These are phyloP conservation scores for Ptychodera flava DNA, from an alignment of 35 echinoderm and acorn worm species.

Conservation along the genomic window DNA sequence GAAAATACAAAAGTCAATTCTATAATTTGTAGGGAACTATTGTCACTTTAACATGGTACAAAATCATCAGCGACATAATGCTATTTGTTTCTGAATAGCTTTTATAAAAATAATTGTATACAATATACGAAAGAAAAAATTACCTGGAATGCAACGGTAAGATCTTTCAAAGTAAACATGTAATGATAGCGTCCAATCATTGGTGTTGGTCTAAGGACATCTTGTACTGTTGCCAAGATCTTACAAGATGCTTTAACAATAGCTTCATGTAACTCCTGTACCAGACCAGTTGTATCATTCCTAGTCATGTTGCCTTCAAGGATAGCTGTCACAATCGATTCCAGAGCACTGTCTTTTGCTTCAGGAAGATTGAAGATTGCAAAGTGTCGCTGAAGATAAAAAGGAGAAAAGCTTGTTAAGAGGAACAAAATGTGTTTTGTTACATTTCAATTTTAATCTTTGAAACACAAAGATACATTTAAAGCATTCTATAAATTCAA, in stretches of 20 bases:
- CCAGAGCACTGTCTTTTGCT: constrained; percentile 54
- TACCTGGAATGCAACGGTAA: constrained; percentile 97
- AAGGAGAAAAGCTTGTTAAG: not conserved
- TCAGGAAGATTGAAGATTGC: constrained; percentile 80
- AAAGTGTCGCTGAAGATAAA: constrained; percentile 68
- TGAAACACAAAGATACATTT: no score
- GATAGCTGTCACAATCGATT: constrained; percentile 66
- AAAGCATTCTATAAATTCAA: no score
- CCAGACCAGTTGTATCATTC: constrained; percentile 69
- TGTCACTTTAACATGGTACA: no score
- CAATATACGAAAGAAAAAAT: no score
- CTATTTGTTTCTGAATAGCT: no score
- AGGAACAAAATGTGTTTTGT: not conserved
- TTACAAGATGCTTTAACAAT: constrained; percentile 94
- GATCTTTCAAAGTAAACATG: constrained; percentile 89
- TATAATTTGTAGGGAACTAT: no score
- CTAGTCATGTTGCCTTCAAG: constrained; percentile 98
- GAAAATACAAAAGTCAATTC: constrained; percentile 14
- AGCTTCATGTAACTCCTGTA: constrained; percentile 90
- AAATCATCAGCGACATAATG: no score
- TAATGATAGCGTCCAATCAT: constrained; percentile 80
- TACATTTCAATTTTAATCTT: not conserved
- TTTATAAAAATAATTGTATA: no score
- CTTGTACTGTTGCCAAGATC: constrained; percentile 82
- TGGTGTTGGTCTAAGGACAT: constrained; percentile 77